Base-by-base conservation (phyloP, 1,140 invertebrate species). In the Polypedilum vanderplanki region DNA sequence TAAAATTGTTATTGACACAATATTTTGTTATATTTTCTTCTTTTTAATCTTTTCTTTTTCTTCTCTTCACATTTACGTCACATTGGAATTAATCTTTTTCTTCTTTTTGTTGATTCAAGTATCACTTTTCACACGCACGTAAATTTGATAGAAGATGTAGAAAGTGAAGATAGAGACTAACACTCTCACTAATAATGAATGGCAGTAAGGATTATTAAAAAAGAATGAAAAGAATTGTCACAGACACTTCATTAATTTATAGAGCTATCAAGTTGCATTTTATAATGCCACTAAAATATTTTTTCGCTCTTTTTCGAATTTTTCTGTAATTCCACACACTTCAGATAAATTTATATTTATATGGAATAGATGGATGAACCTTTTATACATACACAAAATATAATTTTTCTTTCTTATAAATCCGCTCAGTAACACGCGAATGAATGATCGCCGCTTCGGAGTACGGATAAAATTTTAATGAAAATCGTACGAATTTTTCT, bases 381-480 rank as follows among this genome's bases (percentile, higher is more conserved):
- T 33, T 33, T 33, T 33, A 33, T n/a, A 57, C 46, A 57, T 9
- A 46, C 46, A 57, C 12, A 57, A 57, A 57, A 57, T 12, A 12
- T 57, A n/a, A n/a, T 4, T 57, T 57, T 57, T 57, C 12, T 57
- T 57, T 57, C 46, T 57, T 57, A n/a, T 57, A 57, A 33, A 12
- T n/a, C 46, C 46, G 12, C 46, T 57, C 46, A 57, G 46, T 57
- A 57, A 57, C 46, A 57, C 46, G 46, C 46, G 46, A 57, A 57
- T n/a, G 46, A 57, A 57, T 57, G 46, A 57, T 57, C 46, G 46
- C 46, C 46, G 46, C 46, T 57, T 57, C 46, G 46, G 46, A 70
- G 18, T 20, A 70, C 65, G 65, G 65, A 70, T 70, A 70, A 70
- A 70, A 70, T 70, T 70, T 70, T 70, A 70, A 70, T 70, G 65